phyloP scores from a whole-genome alignment of 2,888 invertebrate genomes.

The Tribolium freemani region DNA sequence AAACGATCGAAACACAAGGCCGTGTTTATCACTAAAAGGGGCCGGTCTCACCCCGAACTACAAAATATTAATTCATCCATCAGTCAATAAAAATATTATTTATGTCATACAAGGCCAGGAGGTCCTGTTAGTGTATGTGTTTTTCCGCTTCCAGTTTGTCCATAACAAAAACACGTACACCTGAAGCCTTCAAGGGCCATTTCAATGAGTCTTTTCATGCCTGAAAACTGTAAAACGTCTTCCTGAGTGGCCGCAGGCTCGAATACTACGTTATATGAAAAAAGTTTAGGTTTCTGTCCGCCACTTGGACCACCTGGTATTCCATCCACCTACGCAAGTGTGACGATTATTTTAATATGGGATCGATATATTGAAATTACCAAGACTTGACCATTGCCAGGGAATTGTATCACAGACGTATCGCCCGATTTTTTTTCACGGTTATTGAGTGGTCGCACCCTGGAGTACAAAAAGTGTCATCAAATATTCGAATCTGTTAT shows the following conservation, averaged over 20 bases:
- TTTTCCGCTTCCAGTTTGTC: slow-evolving; percentile 97
- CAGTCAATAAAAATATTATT: slow-evolving; percentile 29
- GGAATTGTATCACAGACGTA: slow-evolving; percentile 82
- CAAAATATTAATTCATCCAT: slow-evolving; percentile 45
- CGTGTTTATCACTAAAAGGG: slow-evolving; percentile 80
- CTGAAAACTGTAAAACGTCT: slow-evolving; percentile 91
- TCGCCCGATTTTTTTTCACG: slow-evolving; percentile 82
- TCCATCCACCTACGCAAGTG: slow-evolving; percentile 67
- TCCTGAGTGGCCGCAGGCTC: slow-evolving; percentile 90
- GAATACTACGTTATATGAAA: slow-evolving; percentile 95
- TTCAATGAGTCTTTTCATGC: slow-evolving; percentile 90
- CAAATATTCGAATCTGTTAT: neutral
- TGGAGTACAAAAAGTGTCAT: slow-evolving; percentile 59
- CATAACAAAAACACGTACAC: slow-evolving; percentile 95
- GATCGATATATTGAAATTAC: slow-evolving; percentile 48
- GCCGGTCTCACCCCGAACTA: slow-evolving; percentile 64
- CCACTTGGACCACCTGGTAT: slow-evolving; percentile 69
- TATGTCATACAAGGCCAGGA: slow-evolving; percentile 80
- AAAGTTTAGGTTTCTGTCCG: slow-evolving; percentile 85
- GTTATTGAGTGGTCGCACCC: slow-evolving; percentile 86
- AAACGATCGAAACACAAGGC: slow-evolving; percentile 91
- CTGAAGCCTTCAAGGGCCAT: slow-evolving; percentile 96
- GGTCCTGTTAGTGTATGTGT: slow-evolving; percentile 96
- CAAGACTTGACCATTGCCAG: slow-evolving; percentile 90
- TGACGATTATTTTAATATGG: slow-evolving; percentile 12